phyloP scores from a whole-genome alignment of 2,888 invertebrate genomes.

The Drosophila stalkeri region DNA sequence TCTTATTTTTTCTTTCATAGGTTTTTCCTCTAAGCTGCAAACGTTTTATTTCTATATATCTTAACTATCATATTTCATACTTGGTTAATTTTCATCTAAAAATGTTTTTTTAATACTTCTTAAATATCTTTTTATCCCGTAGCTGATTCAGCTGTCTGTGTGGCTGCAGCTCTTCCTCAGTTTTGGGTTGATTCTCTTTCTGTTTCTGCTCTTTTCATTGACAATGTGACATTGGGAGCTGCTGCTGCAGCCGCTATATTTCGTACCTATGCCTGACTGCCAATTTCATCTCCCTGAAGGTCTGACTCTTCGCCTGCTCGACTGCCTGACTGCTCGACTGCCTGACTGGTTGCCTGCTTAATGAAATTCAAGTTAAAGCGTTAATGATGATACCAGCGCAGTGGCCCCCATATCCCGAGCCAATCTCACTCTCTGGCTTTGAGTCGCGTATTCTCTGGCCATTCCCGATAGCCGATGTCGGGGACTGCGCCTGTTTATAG shows the following conservation, averaged over 20 bases:
- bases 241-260: constrained; percentile 25
- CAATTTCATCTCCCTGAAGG: constrained; percentile 22
- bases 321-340: neutral
- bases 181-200: constrained; percentile 2
- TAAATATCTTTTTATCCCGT: neutral
- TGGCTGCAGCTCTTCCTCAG: constrained; percentile 12
- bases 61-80: too few species aligned
- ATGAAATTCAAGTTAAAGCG: constrained; percentile 79
- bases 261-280: constrained; percentile 13
- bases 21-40: too few species aligned
- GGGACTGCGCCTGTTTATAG: constrained; percentile 65
- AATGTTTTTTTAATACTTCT: too few species aligned
- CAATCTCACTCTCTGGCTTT: neutral
- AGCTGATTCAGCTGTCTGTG: constrained; percentile 28
- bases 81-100: too few species aligned
- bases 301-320: neutral
- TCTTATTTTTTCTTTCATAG: too few species aligned
- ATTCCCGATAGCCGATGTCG: constrained; percentile 46
- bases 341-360: constrained; percentile 62
- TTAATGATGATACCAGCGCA: constrained; percentile 67
- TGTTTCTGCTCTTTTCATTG: neutral
- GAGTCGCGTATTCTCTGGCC: neutral
- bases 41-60: too few species aligned
- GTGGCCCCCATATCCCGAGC: constrained; percentile 13
- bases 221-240: constrained; percentile 36